phyloP scores from a whole-genome alignment of 2,888 invertebrate genomes.

The Arenicola marina region DNA sequence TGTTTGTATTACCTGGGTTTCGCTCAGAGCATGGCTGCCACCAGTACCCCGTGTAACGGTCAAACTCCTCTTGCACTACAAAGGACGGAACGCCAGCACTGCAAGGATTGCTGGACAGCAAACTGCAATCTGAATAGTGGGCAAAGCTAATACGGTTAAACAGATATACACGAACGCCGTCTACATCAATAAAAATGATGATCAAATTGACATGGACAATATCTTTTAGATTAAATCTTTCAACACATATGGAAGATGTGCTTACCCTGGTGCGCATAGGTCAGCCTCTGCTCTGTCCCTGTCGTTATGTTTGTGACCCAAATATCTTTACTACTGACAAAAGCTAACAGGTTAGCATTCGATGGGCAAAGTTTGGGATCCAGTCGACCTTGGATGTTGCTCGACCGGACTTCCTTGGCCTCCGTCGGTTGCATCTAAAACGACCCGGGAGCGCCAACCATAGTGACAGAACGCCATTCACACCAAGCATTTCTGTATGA shows the following conservation, averaged over 20 bases:
- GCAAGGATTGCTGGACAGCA: conserved; percentile 39
- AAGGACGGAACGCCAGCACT: conserved; percentile 94
- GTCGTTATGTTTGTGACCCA: conserved; percentile 77
- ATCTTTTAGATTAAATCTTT: too few species aligned
- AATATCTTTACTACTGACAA: conserved; percentile 86
- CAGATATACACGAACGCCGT: neutral
- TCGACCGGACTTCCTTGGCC: conserved; percentile 56
- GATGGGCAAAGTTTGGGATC: conserved; percentile 84
- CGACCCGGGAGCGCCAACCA: too few species aligned
- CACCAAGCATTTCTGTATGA: too few species aligned
- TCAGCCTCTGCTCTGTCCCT: conserved; percentile 58
- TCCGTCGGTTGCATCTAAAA: conserved; percentile 43
- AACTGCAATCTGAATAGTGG: neutral
- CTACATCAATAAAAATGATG: too few species aligned
- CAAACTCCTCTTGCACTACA: conserved; percentile 98
- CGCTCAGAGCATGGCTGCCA: conserved; percentile 78
- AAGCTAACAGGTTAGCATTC: conserved; percentile 81
- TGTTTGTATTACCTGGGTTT: too few species aligned
- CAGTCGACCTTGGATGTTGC: conserved; percentile 60
- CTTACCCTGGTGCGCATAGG: conserved; percentile 65
- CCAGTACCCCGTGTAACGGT: conserved; percentile 95
- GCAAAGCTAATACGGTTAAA: neutral
- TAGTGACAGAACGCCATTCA: too few species aligned
- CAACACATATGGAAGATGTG: neutral
- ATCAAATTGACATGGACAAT: too few species aligned